These are phyloP conservation scores for Wasmannia auropunctata DNA, from an alignment of 1,140 invertebrate species.

Conservation along the genomic window DNA sequence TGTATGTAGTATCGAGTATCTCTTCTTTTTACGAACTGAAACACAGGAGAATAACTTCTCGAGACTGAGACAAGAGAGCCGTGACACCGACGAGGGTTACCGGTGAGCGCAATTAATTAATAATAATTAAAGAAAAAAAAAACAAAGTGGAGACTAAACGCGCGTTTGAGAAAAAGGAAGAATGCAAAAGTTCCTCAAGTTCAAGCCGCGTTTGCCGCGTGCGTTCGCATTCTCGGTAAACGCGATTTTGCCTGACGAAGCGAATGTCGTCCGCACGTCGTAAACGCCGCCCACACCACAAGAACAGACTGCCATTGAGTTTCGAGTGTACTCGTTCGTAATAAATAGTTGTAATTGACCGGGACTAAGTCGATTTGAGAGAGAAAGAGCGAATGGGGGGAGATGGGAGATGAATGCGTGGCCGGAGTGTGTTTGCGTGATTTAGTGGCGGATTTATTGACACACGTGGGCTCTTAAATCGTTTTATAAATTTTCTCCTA, in stretches of 20 bases:
- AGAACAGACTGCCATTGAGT: conserved; percentile 76
- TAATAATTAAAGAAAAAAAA: conserved; percentile 39
- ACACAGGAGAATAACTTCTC: conserved; percentile 47
- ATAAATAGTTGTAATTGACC: conserved; percentile 56
- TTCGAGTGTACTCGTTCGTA: conserved; percentile 66
- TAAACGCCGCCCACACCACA: conserved; percentile 62
- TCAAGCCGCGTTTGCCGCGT: conserved; percentile 64
- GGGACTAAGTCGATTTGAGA: conserved; percentile 28
- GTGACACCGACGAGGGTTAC: conserved; percentile 39
- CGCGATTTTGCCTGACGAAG: conserved; percentile 33
- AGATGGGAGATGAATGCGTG: conserved; percentile 19
- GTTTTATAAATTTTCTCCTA: conserved; percentile 2
- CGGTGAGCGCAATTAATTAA: conserved; percentile 51
- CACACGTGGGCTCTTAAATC: background rate
- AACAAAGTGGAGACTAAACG: conserved; percentile 21
- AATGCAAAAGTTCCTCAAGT: conserved; percentile 68
- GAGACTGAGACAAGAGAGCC: conserved; percentile 45
- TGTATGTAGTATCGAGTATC: conserved; percentile 10
- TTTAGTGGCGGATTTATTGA: conserved; percentile 24
- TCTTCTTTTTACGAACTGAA: conserved; percentile 29
- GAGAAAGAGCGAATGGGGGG: background rate
- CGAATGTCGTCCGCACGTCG: conserved; percentile 34
- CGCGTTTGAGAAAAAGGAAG: background rate
- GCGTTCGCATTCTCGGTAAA: conserved; percentile 31
- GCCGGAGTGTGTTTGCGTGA: conserved; percentile 13